These are phyloP conservation scores for Epinephelus lanceolatus DNA, from an alignment of 2,113 vertebrate species.

Conservation along the genomic window DNA sequence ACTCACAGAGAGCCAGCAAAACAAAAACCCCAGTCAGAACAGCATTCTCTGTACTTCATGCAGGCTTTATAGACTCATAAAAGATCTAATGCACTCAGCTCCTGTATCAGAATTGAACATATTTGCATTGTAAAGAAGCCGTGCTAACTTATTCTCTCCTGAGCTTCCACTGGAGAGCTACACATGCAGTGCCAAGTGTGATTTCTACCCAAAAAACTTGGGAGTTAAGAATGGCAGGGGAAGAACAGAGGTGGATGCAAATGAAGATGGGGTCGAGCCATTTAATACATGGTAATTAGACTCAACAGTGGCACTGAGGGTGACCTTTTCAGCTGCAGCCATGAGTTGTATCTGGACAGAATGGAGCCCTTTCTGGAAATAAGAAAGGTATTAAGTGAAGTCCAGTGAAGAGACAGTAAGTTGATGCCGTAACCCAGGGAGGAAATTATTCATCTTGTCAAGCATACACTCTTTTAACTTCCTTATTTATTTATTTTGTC, in stretches of 20 bases:
- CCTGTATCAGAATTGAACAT: conserved; percentile 3
- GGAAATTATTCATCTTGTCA: conserved; percentile 58
- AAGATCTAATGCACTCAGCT: background rate
- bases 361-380: conserved; percentile 43
- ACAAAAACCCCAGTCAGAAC: background rate
- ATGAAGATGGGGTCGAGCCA: conserved; percentile 53
- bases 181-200: conserved; percentile 19
- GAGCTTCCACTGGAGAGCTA: conserved; percentile 33
- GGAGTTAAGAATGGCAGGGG: conserved; percentile 42
- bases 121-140: conserved; percentile 12
- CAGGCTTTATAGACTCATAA: background rate
- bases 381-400: conserved; percentile 37
- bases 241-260: conserved; percentile 68
- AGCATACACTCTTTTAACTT: conserved; percentile 35
- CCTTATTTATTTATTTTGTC: conserved; percentile 69
- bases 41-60: background rate
- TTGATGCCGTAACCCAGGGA: conserved; percentile 24
- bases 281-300: conserved; percentile 75
- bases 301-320: conserved; percentile 34
- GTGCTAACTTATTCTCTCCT: background rate
- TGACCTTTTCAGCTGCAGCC: conserved; percentile 67
- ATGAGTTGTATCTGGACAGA: conserved; percentile 43
- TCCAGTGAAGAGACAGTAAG: conserved; percentile 29
- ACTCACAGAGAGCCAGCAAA: background rate
- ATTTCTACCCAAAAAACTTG: conserved; percentile 46